These are phyloP conservation scores for Bombus waltoni DNA, from an alignment of 1,140 invertebrate species.

Conservation along the genomic window DNA sequence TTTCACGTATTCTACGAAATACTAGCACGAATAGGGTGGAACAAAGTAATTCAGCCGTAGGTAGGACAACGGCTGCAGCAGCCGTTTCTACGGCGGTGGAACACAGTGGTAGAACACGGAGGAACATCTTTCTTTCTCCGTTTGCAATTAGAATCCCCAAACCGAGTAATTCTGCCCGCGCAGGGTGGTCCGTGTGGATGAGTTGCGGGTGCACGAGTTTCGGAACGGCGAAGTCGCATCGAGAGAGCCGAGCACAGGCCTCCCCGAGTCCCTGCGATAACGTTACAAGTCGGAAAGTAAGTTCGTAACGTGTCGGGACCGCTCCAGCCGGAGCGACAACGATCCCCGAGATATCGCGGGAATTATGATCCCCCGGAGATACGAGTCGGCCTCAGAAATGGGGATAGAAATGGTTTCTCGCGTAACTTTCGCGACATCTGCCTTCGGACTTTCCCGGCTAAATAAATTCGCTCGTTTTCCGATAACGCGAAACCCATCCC, in stretches of 20 bases:
- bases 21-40: neutral
- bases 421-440: conserved; percentile 65
- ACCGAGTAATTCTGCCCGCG: conserved; percentile 19
- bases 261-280: conserved; percentile 45
- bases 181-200: conserved; percentile 7
- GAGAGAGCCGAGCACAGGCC: neutral
- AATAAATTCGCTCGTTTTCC: conserved; percentile 57
- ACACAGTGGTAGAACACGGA: neutral
- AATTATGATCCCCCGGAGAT: conserved; percentile 69
- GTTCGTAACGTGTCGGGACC: conserved; percentile 49
- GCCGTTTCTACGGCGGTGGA: neutral
- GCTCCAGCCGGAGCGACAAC: conserved; percentile 51
- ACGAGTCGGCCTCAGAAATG: conserved; percentile 58
- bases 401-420: conserved; percentile 44
- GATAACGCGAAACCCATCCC: conserved; percentile 44
- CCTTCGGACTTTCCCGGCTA: conserved; percentile 55
- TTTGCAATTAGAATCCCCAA: conserved; percentile 26
- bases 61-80: neutral
- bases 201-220: conserved; percentile 22
- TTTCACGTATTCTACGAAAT: neutral
- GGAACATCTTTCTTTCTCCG: conserved; percentile 29
- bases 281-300: conserved; percentile 67
- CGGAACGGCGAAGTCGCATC: neutral
- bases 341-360: conserved; percentile 63
- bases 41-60: neutral